Evolutionary conservation across 2,797 vertebrate genomes (phyloP), one percentile per base, ranked within the genome.

Genomic region (Scleropages formosus): DNA sequence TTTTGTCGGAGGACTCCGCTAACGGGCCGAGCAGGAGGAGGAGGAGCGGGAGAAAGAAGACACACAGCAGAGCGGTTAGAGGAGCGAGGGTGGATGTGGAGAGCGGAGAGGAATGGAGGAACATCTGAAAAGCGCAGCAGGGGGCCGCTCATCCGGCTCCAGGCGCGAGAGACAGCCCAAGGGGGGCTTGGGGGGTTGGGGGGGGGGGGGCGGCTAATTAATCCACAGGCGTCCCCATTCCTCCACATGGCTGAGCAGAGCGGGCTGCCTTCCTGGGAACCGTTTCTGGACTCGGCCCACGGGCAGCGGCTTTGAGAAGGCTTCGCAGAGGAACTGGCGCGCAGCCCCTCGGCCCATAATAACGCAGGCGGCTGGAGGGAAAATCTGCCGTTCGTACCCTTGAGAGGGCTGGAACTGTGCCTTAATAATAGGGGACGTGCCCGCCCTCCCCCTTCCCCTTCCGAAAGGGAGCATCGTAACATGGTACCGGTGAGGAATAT

Each of bases 1-100:
- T 98, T 97, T 97, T 98, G 95, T 98, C 96, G 94, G 97, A 95
- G 90, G 96, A 96, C 88, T 98, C 97, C 90, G 96, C 96, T 97
- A 96, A 93, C 85, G 89, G 91, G 92, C 87, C 93, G 93, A 94
- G 93, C 91, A 87, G 80, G 87, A 85, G 93, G 89, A 89, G 90
- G 87, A 85, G 93, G 89, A 89, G 90, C 86, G 88, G 88, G 85
- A 82, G 85, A 90, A 84, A 92, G 88, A 93, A 92, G 93, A 93
- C 91, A 90, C 92, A 94, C 85, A 93, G 88, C 86, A 94, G 81
- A 87, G 82, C 81, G 80, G 90, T 93, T 92, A 92, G 88, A 81
- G 71, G 79, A 82, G 79, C 85, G 83, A 81, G 83, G 82, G 79
- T 18, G 20, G 10, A 20, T 9, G 39, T 7, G 49, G 22, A 77